Base-by-base conservation (phyloP, 1,140 invertebrate genomes). In the Tachypleus tridentatus region DNA sequence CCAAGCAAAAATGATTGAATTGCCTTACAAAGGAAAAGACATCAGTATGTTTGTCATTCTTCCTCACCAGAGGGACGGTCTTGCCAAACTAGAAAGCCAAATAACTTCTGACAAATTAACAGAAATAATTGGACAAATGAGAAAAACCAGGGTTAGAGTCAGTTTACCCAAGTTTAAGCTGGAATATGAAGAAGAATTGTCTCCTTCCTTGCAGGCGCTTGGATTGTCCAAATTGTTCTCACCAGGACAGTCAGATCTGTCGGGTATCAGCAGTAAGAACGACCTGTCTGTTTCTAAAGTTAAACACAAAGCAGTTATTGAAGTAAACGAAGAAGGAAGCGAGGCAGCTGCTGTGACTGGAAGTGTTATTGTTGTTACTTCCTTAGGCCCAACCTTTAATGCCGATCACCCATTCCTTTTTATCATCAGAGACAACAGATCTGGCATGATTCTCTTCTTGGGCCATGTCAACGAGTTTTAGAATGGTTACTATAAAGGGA, bases 291-390 rank as follows among this genome's bases (percentile, higher is more conserved):
- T 77, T 4, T 70, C 68, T 5, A 58, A 73, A 11, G 74, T 79
- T n/a, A 70, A 79, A 29, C 80, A 82, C 65, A 79, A 81, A 70
- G 78, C 82, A 4, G 76, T 81, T 61, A 78, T 83, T 6, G 81
- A 82, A 60, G 75, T 91, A 3, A 84, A 84, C 10, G 87, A 89
- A 73, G 80, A 79, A 53, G 87, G 87, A n/a, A 88, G 87, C 0
- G 84, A 85, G 71, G 85, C 84, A 3, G 84, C 85, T 0, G 85
- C 86, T 3, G 80, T 82, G 0, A 86, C 85, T 1, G 72, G 77
- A 0, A 77, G 83, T 57, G 58, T 64, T 11, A 56, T 64, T n/a
- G n/a, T 54, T 54, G 53, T 54, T 54, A 7, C 7, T 3, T 54
- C n/a, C n/a, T 8, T 54, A n/a, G n/a, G 53, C 7, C 7, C n/a